Conservation (phyloP, 2,888 invertebrate genomes). For the Ochropacha duplaris region DNA sequence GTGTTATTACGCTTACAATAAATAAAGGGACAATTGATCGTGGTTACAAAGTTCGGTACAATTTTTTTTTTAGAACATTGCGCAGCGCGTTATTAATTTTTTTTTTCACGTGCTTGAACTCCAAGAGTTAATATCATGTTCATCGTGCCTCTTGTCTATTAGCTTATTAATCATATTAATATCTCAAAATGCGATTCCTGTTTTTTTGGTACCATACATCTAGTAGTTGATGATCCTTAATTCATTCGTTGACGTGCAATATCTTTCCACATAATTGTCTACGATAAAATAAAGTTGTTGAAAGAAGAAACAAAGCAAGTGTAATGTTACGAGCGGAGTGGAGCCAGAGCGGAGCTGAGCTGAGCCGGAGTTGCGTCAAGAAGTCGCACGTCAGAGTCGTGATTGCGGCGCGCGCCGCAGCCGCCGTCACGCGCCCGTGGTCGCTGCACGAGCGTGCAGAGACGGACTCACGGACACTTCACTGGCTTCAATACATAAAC, state of each 20-base stretch:
- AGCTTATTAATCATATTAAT: too few relatives aligned
- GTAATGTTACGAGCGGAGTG: conserved; percentile 32
- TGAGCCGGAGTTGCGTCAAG: conserved; percentile 61
- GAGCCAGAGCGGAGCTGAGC: conserved; percentile 30
- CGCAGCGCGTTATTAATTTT: too few relatives aligned
- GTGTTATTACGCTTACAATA: too few relatives aligned
- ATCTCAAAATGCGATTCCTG: too few relatives aligned
- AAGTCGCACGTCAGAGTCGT: conserved; percentile 72
- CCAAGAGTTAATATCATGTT: too few relatives aligned
- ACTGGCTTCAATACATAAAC: too few relatives aligned
- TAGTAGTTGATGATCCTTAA: too few relatives aligned
- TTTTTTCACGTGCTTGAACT: too few relatives aligned
- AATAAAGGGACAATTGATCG: not conserved
- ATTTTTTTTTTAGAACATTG: too few relatives aligned
- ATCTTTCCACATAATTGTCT: not conserved
- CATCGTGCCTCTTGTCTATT: too few relatives aligned
- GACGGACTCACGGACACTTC: conserved; percentile 42
- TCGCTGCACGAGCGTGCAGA: conserved; percentile 67
- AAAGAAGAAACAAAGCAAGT: conserved; percentile 28
- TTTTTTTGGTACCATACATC: too few relatives aligned
- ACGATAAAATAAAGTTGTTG: conserved; percentile 4
- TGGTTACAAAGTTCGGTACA: not conserved
- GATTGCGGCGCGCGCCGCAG: conserved; percentile 73
- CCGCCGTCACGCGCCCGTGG: conserved; percentile 75
- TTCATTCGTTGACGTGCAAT: not conserved